Base-by-base conservation (phyloP, 1,140 invertebrate species). In the Triops longicaudatus region DNA sequence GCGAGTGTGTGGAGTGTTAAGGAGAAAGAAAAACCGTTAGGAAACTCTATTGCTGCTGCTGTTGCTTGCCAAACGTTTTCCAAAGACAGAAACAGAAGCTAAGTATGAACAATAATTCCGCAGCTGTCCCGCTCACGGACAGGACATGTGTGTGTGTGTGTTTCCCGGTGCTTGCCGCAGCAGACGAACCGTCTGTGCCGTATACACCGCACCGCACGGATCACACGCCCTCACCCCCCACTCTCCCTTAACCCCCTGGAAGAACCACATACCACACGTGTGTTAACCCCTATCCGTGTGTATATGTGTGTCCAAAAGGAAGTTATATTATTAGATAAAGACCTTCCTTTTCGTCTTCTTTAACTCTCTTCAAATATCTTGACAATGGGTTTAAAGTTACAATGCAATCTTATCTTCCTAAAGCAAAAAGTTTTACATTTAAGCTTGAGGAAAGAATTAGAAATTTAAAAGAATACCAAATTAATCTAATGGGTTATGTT, bases 41-140 rank as follows among this genome's bases (percentile, higher is more conserved):
- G 17, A 63, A 63, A 63, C 14, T 37, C n/a, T n/a, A n/a, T n/a
- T n/a, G 7, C 31, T 37, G 31, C 31, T 37, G 31, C 31, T 37
- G 50, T 14, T 63, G 50, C 17, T 22, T 63, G 50, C 50, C 22
- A n/a, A 22, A 63, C 14, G 22, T 22, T 63, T 63, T n/a, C 50
- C 31, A 37, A 37, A 63, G 50, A 63, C 50, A 63, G 50, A 63
- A 63, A 22, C 50, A 63, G 50, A 63, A 63, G 50, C 50, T 37
- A 63, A 63, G 50, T 14, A 63, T 63, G 50, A 63, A 63, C 50
- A 63, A 63, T 63, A 63, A 63, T 63, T 63, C 50, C 50, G 50
- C 50, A 63, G 50, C 50, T 63, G 50, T 63, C 50, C 50, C 50
- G 50, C 50, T 63, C 50, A 63, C 50, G 50, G 50, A 63, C 50